These are phyloP conservation scores for Beaufortia kweichowensis DNA, from an alignment of 2,113 vertebrate genomes.

Conservation along the genomic window DNA sequence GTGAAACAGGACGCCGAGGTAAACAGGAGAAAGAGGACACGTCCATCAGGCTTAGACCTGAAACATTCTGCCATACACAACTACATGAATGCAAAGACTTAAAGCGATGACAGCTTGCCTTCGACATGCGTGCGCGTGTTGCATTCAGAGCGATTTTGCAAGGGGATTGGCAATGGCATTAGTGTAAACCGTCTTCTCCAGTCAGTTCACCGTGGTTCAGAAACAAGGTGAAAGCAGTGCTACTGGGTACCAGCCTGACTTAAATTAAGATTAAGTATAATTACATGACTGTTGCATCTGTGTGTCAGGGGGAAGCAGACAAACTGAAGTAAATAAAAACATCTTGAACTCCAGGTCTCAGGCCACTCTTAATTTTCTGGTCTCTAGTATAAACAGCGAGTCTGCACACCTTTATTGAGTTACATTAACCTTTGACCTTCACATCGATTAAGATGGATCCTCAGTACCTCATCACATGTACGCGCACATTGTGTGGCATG, in stretches of 20 bases:
- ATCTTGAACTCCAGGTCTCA: conserved; percentile 1
- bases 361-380: neutral
- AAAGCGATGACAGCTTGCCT: no score
- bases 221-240: no score
- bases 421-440: conserved; percentile 45
- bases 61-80: no score
- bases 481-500: conserved; percentile 19
- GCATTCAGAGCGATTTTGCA: no score
- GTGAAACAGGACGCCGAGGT: conserved; percentile 11
- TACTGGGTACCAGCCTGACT: neutral
- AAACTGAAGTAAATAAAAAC: conserved; percentile 10
- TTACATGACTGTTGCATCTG: neutral
- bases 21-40: neutral
- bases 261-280: neutral
- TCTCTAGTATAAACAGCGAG: conserved; percentile 2
- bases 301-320: neutral
- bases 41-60: conserved; percentile 13
- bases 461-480: conserved; percentile 12
- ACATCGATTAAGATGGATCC: conserved; percentile 12
- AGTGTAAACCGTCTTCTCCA: no score
- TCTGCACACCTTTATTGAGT: conserved; percentile 35
- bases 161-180: no score
- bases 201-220: no score
- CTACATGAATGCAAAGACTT: no score
- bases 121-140: no score